Percentiles rank a stretch among this genome's conserved stretches.
These are phyloP conservation scores for Sapayoa aenigma DNA, from an alignment of 2,113 vertebrate species.

Conservation along the genomic window DNA sequence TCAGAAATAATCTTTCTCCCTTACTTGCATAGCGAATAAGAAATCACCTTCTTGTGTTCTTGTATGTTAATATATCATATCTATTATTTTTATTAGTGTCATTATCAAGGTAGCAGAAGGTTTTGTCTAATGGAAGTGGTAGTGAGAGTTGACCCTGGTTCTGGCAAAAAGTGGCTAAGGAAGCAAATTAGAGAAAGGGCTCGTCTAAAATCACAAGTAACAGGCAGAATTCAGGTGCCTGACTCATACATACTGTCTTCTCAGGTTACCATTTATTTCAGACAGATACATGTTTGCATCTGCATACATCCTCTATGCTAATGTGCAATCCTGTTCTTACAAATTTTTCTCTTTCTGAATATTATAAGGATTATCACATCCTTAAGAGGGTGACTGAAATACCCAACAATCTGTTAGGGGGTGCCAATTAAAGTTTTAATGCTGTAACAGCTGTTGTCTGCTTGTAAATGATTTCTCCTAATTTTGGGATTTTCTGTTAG, in stretches of 20 bases:
- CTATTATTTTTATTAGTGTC: neutral
- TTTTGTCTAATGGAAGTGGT: neutral
- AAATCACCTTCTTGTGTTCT: conserved; percentile 30
- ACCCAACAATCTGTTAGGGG: neutral
- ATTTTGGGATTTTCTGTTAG: conserved; percentile 56
- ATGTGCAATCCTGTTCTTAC: neutral
- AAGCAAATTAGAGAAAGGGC: neutral
- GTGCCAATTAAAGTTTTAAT: conserved; percentile 53
- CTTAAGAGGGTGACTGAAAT: conserved; percentile 45
- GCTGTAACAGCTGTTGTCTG: conserved; percentile 47
- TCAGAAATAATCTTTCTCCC: conserved; percentile 25
- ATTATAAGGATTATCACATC: conserved; percentile 5
- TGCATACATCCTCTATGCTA: neutral
- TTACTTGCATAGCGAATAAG: conserved; percentile 24
- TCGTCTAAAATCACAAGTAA: neutral
- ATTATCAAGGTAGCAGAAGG: neutral
- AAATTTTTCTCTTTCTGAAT: conserved; percentile 10
- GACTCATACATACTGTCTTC: neutral
- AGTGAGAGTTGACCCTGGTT: neutral
- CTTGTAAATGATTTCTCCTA: conserved; percentile 51
- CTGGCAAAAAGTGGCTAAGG: neutral
- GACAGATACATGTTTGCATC: neutral
- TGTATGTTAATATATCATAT: neutral
- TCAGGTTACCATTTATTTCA: neutral
- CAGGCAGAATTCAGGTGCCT: neutral